phyloP scores from a whole-genome alignment of 2,888 invertebrate species.

The Eristalinus sepulchralis region DNA sequence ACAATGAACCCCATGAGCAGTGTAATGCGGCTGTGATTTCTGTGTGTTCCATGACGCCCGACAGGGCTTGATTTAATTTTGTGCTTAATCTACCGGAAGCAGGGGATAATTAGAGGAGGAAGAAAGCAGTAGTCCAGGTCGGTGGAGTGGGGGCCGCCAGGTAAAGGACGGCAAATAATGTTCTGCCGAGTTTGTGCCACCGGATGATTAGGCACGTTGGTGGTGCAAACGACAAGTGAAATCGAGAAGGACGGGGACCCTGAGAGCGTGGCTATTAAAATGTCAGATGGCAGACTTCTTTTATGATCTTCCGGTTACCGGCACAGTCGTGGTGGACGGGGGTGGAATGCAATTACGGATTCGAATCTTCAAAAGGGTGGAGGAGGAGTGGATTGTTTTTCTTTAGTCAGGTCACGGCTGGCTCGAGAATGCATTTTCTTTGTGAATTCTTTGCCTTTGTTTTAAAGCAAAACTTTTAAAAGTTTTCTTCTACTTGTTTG shows the following conservation, averaged over 20 bases:
- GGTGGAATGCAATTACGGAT: not conserved
- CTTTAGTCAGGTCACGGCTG: not conserved
- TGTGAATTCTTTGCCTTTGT: not conserved
- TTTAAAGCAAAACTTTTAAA: not conserved
- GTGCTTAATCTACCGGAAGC: conserved; percentile 59
- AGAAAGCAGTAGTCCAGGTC: not conserved
- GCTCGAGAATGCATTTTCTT: not conserved
- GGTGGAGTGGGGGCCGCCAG: not conserved
- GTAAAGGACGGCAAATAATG: conserved; percentile 23
- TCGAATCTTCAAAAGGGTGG: not conserved
- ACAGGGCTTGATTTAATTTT: conserved; percentile 49
- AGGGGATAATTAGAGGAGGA: conserved; percentile 49
- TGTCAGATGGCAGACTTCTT: not conserved
- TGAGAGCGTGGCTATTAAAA: not conserved
- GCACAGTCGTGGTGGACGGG: not conserved
- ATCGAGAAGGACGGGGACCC: not conserved
- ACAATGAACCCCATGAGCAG: not conserved
- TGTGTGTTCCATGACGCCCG: conserved; percentile 44
- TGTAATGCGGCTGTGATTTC: conserved; percentile 44
- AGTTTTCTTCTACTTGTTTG: not conserved
- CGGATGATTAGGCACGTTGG: conserved; percentile 18
- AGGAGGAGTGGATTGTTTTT: not conserved
- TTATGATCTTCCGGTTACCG: not conserved
- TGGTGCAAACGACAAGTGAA: not conserved
- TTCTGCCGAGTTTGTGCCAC: not conserved